Percentiles rank a stretch among this genome's conserved stretches.
Conservation (phyloP, 2,113 vertebrate genomes). For the Apodemus sylvaticus region DNA sequence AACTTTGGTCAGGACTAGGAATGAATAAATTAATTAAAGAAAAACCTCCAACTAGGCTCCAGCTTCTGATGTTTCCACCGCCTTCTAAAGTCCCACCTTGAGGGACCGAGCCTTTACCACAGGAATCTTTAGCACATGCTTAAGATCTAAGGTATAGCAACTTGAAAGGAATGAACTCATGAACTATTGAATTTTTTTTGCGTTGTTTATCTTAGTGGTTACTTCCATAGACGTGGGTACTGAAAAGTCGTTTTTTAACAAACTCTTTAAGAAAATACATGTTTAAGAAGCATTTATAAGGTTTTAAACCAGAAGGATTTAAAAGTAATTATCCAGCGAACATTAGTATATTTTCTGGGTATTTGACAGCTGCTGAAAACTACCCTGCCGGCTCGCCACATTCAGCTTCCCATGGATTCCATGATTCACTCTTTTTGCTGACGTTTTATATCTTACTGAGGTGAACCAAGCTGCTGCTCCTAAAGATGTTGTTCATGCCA, state of each 20-base stretch:
- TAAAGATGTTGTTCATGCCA: not conserved
- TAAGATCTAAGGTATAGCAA: not conserved
- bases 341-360: constrained; percentile 2
- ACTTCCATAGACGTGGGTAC: constrained; percentile 29
- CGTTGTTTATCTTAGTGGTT: constrained; percentile 31
- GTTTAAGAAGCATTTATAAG: constrained; percentile 8
- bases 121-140: not conserved
- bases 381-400: not conserved
- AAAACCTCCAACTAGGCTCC: not conserved
- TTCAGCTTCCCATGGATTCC: not conserved
- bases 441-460: not conserved
- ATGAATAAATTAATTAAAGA: not conserved
- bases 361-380: not conserved
- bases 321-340: not conserved
- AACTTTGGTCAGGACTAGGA: not conserved
- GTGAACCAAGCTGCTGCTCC: not conserved
- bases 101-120: not conserved
- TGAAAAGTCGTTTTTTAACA: not conserved
- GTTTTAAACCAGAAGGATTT: constrained; percentile 54
- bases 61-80: not conserved
- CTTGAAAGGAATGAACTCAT: constrained; percentile 16
- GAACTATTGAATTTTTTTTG: constrained; percentile 30
- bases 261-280: not conserved
- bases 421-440: not conserved
- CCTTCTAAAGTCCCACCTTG: not conserved